phyloP scores from a whole-genome alignment of 2,797 vertebrate species.

The Melanotaenia parkinsoni region DNA sequence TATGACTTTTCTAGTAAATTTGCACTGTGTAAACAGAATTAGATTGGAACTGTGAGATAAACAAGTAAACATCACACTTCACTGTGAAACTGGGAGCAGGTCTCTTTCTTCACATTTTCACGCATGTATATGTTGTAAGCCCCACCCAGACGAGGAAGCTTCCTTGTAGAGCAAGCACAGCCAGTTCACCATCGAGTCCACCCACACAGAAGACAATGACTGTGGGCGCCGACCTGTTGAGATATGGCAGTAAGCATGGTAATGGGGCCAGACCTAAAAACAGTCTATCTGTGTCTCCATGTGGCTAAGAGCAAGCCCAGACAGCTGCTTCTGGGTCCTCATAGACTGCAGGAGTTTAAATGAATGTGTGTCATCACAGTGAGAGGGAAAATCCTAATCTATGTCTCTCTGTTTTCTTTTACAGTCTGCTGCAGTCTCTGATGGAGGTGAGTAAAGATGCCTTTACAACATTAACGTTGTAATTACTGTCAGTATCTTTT shows the following conservation, averaged over 20 bases:
- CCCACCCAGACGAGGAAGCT: slow-evolving; percentile 51
- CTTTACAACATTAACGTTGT: slow-evolving; percentile 11
- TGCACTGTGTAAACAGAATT: neutral
- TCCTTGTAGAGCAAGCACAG: slow-evolving; percentile 72
- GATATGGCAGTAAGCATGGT: slow-evolving; percentile 49
- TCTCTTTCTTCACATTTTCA: slow-evolving; percentile 24
- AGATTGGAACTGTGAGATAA: slow-evolving; percentile 11
- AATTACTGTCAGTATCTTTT: neutral
- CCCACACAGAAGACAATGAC: slow-evolving; percentile 62
- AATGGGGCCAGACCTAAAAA: slow-evolving; percentile 45
- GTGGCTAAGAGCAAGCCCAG: slow-evolving; percentile 39
- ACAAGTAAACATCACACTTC: slow-evolving; percentile 26
- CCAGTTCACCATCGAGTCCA: slow-evolving; percentile 71
- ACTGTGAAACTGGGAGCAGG: slow-evolving; percentile 32
- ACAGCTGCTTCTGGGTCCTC: slow-evolving; percentile 32
- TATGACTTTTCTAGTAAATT: neutral
- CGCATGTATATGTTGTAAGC: slow-evolving; percentile 21
- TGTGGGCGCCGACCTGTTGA: slow-evolving; percentile 52
- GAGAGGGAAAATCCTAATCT: slow-evolving; percentile 83
- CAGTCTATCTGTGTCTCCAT: slow-evolving; percentile 32
- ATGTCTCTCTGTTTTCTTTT: slow-evolving; percentile 91
- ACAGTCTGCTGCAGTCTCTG: slow-evolving; percentile 97
- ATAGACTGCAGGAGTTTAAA: slow-evolving; percentile 7
- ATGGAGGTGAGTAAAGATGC: slow-evolving; percentile 91
- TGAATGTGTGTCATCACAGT: slow-evolving; percentile 54